Percentiles rank a stretch among this genome's conserved stretches.
Evolutionary conservation across 2,113 vertebrate species (phyloP).

Genomic region (Microcebus ravelobensis): DNA sequence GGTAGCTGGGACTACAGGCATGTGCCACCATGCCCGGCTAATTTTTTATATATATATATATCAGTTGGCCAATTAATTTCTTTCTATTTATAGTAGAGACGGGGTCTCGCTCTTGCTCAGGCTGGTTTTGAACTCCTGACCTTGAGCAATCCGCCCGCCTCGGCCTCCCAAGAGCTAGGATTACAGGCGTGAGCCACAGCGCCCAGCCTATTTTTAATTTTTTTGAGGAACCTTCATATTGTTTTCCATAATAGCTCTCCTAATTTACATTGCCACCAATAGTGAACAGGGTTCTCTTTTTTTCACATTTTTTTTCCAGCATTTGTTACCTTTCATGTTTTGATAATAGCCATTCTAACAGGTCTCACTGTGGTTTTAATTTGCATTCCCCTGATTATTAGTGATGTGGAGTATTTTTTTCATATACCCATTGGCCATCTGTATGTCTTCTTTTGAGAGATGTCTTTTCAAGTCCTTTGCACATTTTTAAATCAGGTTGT

Average conservation of each 20-base stretch:
- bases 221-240: neutral
- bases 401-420: neutral
- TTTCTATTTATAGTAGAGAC: no score
- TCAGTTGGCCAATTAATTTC: no score
- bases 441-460: neutral
- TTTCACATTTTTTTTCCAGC: neutral
- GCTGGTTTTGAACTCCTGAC: no score
- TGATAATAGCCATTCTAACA: neutral
- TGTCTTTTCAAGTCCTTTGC: neutral
- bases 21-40: no score
- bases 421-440: neutral
- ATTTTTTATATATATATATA: no score
- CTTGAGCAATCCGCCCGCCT: no score
- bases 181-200: no score
- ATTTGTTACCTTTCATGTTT: neutral
- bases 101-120: no score
- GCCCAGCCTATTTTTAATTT: neutral
- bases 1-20: no score
- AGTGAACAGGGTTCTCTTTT: neutral
- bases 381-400: neutral
- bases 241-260: neutral
- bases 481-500: neutral
- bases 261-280: neutral
- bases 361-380: neutral
- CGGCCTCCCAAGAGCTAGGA: no score